Evolutionary conservation across 2,113 vertebrate species (phyloP).

Genomic region (Crotalus horridus): DNA sequence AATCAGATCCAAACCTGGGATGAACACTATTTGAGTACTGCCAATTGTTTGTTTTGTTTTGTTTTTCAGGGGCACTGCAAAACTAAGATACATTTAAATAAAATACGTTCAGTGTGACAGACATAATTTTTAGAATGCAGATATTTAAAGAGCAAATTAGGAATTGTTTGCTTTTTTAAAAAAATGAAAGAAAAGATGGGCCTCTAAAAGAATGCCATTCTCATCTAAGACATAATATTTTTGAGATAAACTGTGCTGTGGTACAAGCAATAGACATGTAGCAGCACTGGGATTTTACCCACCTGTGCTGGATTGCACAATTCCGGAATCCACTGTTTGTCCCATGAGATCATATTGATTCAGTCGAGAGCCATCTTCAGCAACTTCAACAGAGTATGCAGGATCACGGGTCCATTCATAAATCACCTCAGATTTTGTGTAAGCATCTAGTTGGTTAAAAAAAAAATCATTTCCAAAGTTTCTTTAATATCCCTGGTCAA

Average conservation of each 20-base stretch:
- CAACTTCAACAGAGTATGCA: constrained; percentile 92
- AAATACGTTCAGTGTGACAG: neutral
- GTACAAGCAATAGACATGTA: neutral
- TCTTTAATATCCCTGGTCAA: neutral
- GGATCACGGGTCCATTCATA: constrained; percentile 95
- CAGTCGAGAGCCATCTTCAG: constrained; percentile 92
- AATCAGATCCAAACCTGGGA: neutral
- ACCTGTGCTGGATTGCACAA: constrained; percentile 98
- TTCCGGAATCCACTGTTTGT: constrained; percentile 92
- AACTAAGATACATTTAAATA: neutral
- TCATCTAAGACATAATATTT: neutral
- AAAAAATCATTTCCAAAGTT: constrained; percentile 19
- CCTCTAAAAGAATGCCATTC: neutral
- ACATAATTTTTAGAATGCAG: neutral
- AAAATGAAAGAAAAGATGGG: neutral
- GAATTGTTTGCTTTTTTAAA: neutral
- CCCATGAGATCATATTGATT: constrained; percentile 98
- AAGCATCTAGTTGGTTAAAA: constrained; percentile 82
- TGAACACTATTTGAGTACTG: neutral
- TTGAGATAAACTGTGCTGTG: neutral
- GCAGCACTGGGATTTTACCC: constrained; percentile 23
- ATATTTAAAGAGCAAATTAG: neutral
- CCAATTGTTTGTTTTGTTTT: neutral
- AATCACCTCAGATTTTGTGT: constrained; percentile 93
- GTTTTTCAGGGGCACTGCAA: neutral